A percentile compares a stretch with the other conserved stretches of the same genome.
Conservation (phyloP, 35 echinoderm and acorn worm species). For the Ophioderma brevispina region DNA sequence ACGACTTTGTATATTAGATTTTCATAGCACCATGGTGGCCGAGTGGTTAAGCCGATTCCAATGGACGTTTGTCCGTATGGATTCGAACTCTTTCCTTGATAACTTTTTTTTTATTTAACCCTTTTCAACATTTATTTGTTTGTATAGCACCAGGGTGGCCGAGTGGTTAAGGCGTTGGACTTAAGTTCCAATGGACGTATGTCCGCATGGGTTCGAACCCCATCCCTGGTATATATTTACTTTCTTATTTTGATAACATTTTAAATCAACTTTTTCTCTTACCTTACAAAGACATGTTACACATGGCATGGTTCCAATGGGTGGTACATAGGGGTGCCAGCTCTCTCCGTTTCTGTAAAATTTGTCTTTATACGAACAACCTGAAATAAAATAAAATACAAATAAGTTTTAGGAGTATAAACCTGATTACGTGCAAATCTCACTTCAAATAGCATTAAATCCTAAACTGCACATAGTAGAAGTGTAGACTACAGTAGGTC, state of each 20-base stretch:
- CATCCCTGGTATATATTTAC: too few species aligned
- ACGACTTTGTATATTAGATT: too few species aligned
- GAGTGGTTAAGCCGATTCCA: too few species aligned
- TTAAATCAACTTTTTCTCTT: too few species aligned
- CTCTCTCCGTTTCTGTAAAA: constrained; percentile 78
- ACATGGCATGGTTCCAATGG: constrained; percentile 78
- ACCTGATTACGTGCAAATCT: background rate
- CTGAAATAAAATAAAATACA: constrained; percentile 29
- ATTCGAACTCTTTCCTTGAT: too few species aligned
- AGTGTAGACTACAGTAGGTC: background rate
- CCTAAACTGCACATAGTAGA: background rate
- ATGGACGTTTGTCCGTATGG: too few species aligned
- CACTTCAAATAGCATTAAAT: background rate
- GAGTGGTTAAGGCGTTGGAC: constrained; percentile 99
- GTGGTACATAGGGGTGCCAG: constrained; percentile 79
- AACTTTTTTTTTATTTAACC: too few species aligned
- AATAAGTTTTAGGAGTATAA: background rate
- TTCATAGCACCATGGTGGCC: too few species aligned
- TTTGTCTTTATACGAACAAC: constrained; percentile 74
- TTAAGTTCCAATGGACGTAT: constrained; percentile 99
- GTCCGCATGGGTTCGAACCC: constrained; percentile 99
- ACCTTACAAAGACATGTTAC: constrained; percentile 83
- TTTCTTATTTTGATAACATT: too few species aligned
- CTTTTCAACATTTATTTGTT: too few species aligned
- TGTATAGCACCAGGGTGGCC: too few species aligned